phyloP scores from a whole-genome alignment of 2,888 invertebrate genomes.

The Nemurella pictetii region DNA sequence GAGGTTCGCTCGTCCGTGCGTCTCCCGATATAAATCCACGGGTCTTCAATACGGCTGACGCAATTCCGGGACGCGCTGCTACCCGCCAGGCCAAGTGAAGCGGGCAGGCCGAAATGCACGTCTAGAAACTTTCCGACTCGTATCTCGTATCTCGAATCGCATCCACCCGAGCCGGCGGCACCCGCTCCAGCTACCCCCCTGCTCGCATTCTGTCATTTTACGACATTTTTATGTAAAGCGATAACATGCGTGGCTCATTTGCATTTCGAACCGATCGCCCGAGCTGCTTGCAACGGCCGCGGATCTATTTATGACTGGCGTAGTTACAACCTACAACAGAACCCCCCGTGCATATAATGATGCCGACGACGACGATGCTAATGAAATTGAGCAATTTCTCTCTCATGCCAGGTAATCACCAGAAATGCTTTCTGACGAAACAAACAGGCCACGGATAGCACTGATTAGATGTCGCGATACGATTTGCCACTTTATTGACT shows the following conservation, averaged over 20 bases:
- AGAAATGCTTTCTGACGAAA: background rate
- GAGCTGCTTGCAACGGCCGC: background rate
- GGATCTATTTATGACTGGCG: background rate
- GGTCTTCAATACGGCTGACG: slow-evolving; percentile 37
- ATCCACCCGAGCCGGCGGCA: background rate
- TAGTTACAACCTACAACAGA: background rate
- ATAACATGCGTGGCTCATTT: background rate
- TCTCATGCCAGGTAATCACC: background rate
- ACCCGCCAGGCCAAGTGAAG: too few species aligned
- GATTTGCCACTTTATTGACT: background rate
- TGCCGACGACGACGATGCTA: background rate
- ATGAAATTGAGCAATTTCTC: background rate
- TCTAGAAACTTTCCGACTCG: background rate
- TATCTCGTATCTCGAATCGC: background rate
- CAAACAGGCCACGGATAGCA: background rate
- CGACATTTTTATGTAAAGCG: background rate
- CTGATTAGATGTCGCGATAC: background rate
- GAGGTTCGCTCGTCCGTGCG: slow-evolving; percentile 34
- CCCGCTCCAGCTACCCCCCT: background rate
- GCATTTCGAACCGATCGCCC: background rate
- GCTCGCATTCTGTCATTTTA: background rate
- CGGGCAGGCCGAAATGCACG: background rate
- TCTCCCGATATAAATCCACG: slow-evolving; percentile 25
- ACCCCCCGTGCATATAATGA: background rate
- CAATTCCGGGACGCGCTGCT: slow-evolving; percentile 28